Percentiles rank a stretch among this genome's conserved stretches.
phyloP scores from a whole-genome alignment of 2,888 invertebrate genomes.

The Pseudolycoriella hygida region DNA sequence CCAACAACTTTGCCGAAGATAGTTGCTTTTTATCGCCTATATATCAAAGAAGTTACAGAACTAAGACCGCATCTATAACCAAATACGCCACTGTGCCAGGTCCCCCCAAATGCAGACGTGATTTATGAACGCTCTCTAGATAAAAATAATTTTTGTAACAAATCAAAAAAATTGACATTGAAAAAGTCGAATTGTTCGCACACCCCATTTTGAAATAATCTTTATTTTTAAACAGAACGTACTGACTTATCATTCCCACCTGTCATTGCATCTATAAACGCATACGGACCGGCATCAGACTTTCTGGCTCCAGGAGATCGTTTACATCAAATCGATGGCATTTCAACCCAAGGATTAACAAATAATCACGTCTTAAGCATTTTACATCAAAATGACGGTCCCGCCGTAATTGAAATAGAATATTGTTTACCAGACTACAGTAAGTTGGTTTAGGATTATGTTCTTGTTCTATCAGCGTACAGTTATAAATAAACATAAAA shows the following conservation, averaged over 20 bases:
- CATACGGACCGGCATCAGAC: constrained; percentile 39
- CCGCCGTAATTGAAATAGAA: constrained; percentile 65
- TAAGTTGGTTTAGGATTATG: constrained; percentile 28
- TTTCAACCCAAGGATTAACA: constrained; percentile 52
- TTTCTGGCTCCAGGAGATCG: constrained; percentile 62
- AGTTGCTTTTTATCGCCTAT: too few species aligned
- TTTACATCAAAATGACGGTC: constrained; percentile 53
- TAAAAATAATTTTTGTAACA: too few species aligned
- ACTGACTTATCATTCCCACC: constrained; percentile 29
- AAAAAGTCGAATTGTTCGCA: too few species aligned
- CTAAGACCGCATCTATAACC: too few species aligned
- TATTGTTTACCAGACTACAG: constrained; percentile 69
- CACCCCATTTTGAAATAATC: background rate
- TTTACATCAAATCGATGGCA: constrained; percentile 66
- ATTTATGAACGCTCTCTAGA: too few species aligned
- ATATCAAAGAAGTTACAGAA: too few species aligned
- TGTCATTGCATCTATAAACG: constrained; percentile 26
- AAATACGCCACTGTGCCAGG: too few species aligned
- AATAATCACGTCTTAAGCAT: constrained; percentile 58
- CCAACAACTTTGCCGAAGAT: too few species aligned
- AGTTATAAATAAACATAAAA: too few species aligned
- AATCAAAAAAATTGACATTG: too few species aligned
- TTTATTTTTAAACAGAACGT: constrained; percentile 18
- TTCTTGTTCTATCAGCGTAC: background rate
- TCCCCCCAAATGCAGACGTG: too few species aligned